These are phyloP conservation scores for Naso thynnoides DNA, from an alignment of 2,797 vertebrate species.

Conservation along the genomic window DNA sequence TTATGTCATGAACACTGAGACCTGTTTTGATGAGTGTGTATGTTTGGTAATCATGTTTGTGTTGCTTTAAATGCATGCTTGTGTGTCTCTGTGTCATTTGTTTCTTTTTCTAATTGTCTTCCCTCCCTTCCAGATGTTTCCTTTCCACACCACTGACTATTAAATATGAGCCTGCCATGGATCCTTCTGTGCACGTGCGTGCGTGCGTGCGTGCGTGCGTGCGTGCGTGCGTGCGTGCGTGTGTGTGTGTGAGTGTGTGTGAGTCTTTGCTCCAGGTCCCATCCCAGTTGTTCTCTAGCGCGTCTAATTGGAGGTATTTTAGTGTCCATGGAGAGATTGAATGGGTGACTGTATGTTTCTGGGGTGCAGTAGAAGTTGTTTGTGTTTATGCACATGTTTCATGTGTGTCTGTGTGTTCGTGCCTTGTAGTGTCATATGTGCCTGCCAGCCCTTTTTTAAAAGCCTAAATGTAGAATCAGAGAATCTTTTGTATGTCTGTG, in stretches of 20 bases:
- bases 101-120: conserved; percentile 60
- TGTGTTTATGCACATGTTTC: conserved; percentile 2
- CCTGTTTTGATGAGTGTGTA: conserved; percentile 14
- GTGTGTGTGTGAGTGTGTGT: conserved; percentile 30
- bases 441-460: conserved; percentile 50
- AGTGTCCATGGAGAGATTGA: conserved; percentile 59
- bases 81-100: conserved; percentile 66
- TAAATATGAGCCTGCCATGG: conserved; percentile 71
- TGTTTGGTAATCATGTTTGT: conserved; percentile 7
- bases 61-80: conserved; percentile 38
- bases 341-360: conserved; percentile 45
- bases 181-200: conserved; percentile 41
- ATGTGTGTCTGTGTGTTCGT: neutral
- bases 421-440: conserved; percentile 7
- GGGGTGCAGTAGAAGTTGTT: conserved; percentile 13
- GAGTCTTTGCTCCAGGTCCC: conserved; percentile 70
- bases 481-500: conserved; percentile 22
- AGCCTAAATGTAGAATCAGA: conserved; percentile 45
- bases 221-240: neutral
- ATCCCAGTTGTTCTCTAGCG: conserved; percentile 69
- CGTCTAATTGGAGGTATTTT: conserved; percentile 79
- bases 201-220: conserved; percentile 12
- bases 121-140: conserved; percentile 78
- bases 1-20: conserved; percentile 14
- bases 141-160: conserved; percentile 71